Base-by-base conservation (phyloP, 1,140 invertebrate genomes). In the Trialeurodes vaporariorum region DNA sequence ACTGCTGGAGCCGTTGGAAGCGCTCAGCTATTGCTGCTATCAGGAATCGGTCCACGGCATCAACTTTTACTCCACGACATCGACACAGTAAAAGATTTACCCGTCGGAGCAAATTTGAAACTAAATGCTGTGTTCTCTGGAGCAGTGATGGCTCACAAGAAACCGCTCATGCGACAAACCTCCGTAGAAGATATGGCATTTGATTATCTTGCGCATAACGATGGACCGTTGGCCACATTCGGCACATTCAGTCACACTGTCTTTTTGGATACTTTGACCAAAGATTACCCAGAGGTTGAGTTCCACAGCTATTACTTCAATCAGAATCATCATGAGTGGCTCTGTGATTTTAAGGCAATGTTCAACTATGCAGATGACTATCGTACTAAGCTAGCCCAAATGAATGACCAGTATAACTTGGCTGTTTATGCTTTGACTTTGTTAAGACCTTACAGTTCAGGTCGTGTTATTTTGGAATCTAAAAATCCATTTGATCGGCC, bases 11-110 rank as follows among this genome's bases (percentile, higher is more conserved):
- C 88, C 0, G 88, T 93, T 11, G 90, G 90, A 62, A 86, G 84
- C 21, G 87, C 91, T 0, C 90, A 92, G 69, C 74, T 95, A 25
- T 77, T 95, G 61, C 91, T 95, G 90, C 74, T 94, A 0, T 93
- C 91, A 0, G 93, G 93, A 0, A 82, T 94, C 61, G 93, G 92
- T 0, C 91, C 91, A 0, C 82, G 80, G 34, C 80, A 86, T 2
- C 89, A 94, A 68, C 79, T 95, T 5, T 75, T 78, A 61, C 77
- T 86, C 27, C 76, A 89, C 25, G 84, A 85, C 12, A 89, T 92
- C 26, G 81, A 81, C 2, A 83, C 90, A 0, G 69, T 91, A 0
- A 85, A 84, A 72, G 84, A 93, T 76, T 78, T 70, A 24, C 34
- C 81, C 0, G 81, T 83, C 2, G 88, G 88, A 0, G 83, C 88